phyloP scores from a whole-genome alignment of 2,113 vertebrate species.

The Benitochromis conjunctus region DNA sequence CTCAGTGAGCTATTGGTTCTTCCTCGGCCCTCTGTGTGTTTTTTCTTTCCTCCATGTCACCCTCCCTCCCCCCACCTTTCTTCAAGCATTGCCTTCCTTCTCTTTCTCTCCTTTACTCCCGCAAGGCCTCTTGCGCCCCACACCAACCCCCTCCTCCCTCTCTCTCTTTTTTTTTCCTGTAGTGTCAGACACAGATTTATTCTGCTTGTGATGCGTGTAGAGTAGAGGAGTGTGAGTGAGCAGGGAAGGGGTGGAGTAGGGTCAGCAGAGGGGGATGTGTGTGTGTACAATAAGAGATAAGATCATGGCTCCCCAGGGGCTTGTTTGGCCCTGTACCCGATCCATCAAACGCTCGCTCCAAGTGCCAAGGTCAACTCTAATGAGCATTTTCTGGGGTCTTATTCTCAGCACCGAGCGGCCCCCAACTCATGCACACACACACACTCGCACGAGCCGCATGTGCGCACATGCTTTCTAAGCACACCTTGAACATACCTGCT shows the following conservation, averaged over 20 bases:
- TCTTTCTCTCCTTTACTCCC: constrained; percentile 51
- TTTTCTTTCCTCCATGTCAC: constrained; percentile 34
- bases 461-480: constrained; percentile 2
- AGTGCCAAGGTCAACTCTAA: constrained; percentile 97
- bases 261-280: constrained; percentile 71
- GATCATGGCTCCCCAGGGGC: constrained; percentile 82
- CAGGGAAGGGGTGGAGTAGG: constrained; percentile 67
- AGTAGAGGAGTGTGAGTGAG: constrained; percentile 76
- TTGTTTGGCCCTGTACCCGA: constrained; percentile 85
- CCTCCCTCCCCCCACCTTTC: neutral
- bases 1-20: constrained; percentile 74
- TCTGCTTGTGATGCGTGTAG: constrained; percentile 80
- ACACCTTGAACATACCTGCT: constrained; percentile 54
- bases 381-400: constrained; percentile 85
- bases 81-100: constrained; percentile 44
- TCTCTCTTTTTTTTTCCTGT: constrained; percentile 38
- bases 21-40: constrained; percentile 64
- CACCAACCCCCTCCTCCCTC: neutral
- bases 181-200: constrained; percentile 94
- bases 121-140: constrained; percentile 29
- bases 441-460: neutral
- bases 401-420: constrained; percentile 63
- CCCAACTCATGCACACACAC: constrained; percentile 19
- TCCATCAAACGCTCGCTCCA: constrained; percentile 89
- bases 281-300: constrained; percentile 94